Conservation (phyloP, 1,140 invertebrate genomes). For the Camponotus floridanus region DNA sequence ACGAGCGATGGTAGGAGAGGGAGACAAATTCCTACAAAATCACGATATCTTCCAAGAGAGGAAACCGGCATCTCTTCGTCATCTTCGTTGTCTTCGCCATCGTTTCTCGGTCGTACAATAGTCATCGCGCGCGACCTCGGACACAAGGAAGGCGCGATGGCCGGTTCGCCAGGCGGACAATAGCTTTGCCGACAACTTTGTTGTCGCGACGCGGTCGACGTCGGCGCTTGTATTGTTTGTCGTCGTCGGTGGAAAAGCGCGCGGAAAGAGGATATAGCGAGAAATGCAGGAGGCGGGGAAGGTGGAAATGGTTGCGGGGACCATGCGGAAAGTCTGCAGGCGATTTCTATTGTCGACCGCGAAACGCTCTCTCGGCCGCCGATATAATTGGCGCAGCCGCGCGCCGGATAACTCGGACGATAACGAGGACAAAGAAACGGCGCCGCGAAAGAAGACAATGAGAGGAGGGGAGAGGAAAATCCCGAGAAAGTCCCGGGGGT, state of each 20-base stretch:
- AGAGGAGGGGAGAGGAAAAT: slow-evolving; percentile 22
- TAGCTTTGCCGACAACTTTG: slow-evolving; percentile 55
- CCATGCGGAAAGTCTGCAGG: slow-evolving; percentile 64
- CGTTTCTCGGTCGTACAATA: slow-evolving; percentile 36
- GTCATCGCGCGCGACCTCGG: slow-evolving; percentile 50
- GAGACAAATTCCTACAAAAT: slow-evolving; percentile 53
- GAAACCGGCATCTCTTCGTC: slow-evolving; percentile 9
- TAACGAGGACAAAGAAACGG: slow-evolving; percentile 74
- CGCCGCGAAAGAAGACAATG: slow-evolving; percentile 68
- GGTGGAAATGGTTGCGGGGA: slow-evolving; percentile 39
- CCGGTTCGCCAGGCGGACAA: slow-evolving; percentile 59
- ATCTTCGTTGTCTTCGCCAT: slow-evolving; percentile 19
- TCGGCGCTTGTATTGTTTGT: slow-evolving; percentile 64
- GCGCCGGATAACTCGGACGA: slow-evolving; percentile 73
- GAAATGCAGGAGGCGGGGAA: not conserved
- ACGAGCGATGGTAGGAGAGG: not conserved
- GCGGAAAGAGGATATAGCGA: slow-evolving; percentile 41
- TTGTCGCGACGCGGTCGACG: slow-evolving; percentile 32
- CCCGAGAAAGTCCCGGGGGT: slow-evolving; percentile 63
- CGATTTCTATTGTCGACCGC: slow-evolving; percentile 77
- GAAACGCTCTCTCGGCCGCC: slow-evolving; percentile 67
- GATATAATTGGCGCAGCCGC: slow-evolving; percentile 78
- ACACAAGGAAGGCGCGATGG: slow-evolving; percentile 35
- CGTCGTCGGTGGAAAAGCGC: slow-evolving; percentile 50
- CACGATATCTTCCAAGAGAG: slow-evolving; percentile 35